Conservation (phyloP, 2,113 vertebrate genomes). For the Benitochromis conjunctus region DNA sequence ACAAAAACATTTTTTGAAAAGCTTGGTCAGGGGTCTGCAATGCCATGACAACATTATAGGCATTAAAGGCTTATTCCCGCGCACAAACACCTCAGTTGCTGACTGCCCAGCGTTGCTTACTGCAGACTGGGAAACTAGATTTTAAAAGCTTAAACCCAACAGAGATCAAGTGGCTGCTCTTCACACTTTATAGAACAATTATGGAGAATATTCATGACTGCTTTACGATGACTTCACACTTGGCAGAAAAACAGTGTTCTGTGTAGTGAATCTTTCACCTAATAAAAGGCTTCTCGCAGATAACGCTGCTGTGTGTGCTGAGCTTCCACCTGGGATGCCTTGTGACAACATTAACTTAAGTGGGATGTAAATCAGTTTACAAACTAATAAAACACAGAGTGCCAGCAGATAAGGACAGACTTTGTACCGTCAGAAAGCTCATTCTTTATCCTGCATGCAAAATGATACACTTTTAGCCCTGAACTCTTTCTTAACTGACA, state of each 20-base stretch:
- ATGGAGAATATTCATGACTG: background rate
- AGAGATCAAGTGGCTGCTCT: background rate
- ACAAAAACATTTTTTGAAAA: slow-evolving; percentile 57
- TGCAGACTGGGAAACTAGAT: background rate
- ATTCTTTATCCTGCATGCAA: background rate
- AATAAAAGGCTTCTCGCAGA: background rate
- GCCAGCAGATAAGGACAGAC: slow-evolving; percentile 40
- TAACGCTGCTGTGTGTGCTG: background rate
- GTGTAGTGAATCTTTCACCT: background rate
- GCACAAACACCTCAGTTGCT: background rate
- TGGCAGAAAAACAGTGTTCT: background rate
- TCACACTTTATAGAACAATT: background rate
- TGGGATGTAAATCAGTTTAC: slow-evolving; percentile 22
- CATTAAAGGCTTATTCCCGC: slow-evolving; percentile 20
- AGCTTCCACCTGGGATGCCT: background rate
- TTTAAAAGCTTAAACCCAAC: background rate
- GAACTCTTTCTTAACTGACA: background rate
- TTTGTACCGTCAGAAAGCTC: background rate
- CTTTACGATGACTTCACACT: background rate
- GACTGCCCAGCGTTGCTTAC: background rate
- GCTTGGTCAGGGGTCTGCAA: slow-evolving; percentile 29
- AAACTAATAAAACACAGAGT: slow-evolving; percentile 34
- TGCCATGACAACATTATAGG: slow-evolving; percentile 50
- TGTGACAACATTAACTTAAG: background rate
- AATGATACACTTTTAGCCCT: background rate